A percentile compares a stretch with the other conserved stretches of the same genome.
phyloP scores from a whole-genome alignment of 2,888 invertebrate species.

The Phasia obesa region DNA sequence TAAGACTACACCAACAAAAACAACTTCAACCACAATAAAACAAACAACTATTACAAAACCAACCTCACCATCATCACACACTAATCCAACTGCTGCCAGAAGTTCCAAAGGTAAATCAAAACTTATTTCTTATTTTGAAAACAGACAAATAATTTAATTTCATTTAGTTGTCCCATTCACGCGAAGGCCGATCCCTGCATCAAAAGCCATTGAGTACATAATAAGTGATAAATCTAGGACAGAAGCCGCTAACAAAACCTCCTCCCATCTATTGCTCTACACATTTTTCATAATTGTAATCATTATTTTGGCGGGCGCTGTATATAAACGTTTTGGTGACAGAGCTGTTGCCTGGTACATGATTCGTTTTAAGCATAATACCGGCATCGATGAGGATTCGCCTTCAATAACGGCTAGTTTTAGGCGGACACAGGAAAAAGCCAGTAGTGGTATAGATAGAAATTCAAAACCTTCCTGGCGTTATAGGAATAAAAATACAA shows the following conservation, averaged over 20 bases:
- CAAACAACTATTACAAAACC: background rate
- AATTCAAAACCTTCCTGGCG: background rate
- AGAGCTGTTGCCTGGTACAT: constrained; percentile 52
- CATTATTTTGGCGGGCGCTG: constrained; percentile 27
- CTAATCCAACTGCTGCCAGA: background rate
- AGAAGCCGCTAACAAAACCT: constrained; percentile 18
- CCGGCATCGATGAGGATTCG: constrained; percentile 19
- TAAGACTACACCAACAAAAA: constrained; percentile 20
- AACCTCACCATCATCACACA: background rate
- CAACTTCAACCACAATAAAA: background rate
- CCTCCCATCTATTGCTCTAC: constrained; percentile 29
- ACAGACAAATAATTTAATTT: background rate
- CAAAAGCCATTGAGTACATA: constrained; percentile 35
- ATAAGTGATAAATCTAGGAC: constrained; percentile 25
- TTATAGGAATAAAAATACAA: constrained; percentile 27
- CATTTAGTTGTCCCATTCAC: constrained; percentile 21
- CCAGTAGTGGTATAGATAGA: background rate
- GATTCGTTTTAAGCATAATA: constrained; percentile 48
- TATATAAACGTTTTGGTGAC: constrained; percentile 52
- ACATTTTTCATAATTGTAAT: constrained; percentile 38
- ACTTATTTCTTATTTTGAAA: background rate
- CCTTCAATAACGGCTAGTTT: constrained; percentile 40
- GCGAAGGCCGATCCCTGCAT: constrained; percentile 5
- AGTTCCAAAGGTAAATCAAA: constrained; percentile 27
- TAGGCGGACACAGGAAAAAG: background rate